Conservation (phyloP, 2,888 invertebrate genomes). For the Phania funesta region DNA sequence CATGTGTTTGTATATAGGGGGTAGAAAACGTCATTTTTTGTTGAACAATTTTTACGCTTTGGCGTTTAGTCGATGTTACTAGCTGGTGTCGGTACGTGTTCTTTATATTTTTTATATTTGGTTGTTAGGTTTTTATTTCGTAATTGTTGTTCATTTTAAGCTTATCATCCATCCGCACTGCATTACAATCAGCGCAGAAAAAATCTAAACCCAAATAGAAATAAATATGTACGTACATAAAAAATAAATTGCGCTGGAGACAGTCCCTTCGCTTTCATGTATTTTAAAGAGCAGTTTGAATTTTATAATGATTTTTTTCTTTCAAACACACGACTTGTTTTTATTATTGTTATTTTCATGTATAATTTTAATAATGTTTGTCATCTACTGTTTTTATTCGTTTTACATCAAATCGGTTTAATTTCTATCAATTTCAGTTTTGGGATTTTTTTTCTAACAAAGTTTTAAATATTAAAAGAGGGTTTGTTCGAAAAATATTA, state of each 20-base stretch:
- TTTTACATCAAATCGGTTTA: too few relatives aligned
- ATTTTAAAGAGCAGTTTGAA: slow-evolving; percentile 7
- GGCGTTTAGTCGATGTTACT: slow-evolving; percentile 36
- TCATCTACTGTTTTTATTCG: too few relatives aligned
- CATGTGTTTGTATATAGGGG: background rate
- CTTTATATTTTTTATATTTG: background rate
- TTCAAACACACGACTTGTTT: background rate
- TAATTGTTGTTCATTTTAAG: slow-evolving; percentile 14
- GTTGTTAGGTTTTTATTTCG: slow-evolving; percentile 11
- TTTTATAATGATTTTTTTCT: slow-evolving; percentile 17
- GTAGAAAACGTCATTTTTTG: slow-evolving; percentile 10
- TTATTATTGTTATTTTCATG: too few relatives aligned
- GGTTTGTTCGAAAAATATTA: too few relatives aligned
- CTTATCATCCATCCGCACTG: slow-evolving; percentile 49
- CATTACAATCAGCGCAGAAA: slow-evolving; percentile 55
- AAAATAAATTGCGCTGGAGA: slow-evolving; percentile 55
- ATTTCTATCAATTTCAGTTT: too few relatives aligned
- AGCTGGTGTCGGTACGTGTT: slow-evolving; percentile 45
- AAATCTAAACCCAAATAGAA: slow-evolving; percentile 1
- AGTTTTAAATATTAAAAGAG: too few relatives aligned
- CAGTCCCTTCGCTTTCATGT: slow-evolving; percentile 26
- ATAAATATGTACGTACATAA: slow-evolving; percentile 35
- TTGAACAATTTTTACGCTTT: slow-evolving; percentile 46
- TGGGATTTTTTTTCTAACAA: too few relatives aligned
- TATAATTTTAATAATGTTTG: too few relatives aligned